Evolutionary conservation across 2,888 invertebrate species (phyloP).

Genomic region (Plebejus melissa): DNA sequence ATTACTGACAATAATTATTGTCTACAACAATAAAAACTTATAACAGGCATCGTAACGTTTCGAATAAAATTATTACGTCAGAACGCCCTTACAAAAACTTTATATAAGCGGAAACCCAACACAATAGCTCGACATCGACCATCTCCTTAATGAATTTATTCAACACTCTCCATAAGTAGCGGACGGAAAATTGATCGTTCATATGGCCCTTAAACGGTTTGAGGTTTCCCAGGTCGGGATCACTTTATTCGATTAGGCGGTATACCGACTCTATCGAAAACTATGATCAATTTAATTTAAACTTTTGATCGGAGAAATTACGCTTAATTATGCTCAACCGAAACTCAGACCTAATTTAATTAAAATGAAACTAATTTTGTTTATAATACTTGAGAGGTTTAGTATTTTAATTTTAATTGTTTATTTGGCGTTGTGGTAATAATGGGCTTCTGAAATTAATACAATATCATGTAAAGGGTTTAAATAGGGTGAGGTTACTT

Average conservation of each 20-base stretch:
- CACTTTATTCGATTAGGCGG: not conserved
- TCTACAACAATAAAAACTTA: too few species aligned
- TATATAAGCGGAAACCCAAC: not conserved
- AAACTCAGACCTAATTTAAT: not conserved
- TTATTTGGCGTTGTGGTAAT: not conserved
- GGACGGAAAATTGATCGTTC: not conserved
- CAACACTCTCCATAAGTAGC: not conserved
- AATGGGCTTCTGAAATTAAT: not conserved
- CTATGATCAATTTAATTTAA: not conserved
- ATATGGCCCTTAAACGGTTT: not conserved
- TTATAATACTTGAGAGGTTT: not conserved
- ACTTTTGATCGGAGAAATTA: not conserved
- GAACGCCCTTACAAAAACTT: not conserved
- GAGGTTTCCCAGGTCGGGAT: not conserved
- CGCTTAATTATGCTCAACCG: not conserved
- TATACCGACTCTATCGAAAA: not conserved
- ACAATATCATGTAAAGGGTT: not conserved
- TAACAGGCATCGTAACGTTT: too few species aligned
- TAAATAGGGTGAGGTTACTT: not conserved
- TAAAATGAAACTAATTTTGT: not conserved
- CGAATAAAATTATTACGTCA: too few species aligned
- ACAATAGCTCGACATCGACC: not conserved
- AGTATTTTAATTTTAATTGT: not conserved
- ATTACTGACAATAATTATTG: too few species aligned
- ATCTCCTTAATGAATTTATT: constrained; percentile 10